Evolutionary conservation across 2,797 vertebrate species (phyloP), one percentile per base, ranked within the genome.

Genomic region (Triplophysa yarkandensis): DNA sequence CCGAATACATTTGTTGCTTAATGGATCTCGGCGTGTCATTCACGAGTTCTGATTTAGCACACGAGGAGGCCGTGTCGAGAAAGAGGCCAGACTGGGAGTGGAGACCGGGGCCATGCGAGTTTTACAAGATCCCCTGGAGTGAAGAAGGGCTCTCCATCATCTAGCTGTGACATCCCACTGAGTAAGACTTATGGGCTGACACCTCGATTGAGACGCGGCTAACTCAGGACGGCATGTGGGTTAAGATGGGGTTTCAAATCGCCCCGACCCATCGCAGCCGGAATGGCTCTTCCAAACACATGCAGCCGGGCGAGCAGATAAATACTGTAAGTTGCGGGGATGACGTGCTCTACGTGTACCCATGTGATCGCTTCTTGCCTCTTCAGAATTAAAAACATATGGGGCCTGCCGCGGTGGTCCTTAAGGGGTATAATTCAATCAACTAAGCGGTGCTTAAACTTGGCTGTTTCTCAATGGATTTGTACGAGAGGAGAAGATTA

Each of bases 311-410:
- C 76, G 78, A 76, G 48, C 81, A 92, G 91, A 93, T 93, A 89
- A 88, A 85, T 89, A 91, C n/a, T n/a, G n/a, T n/a, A n/a, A n/a
- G n/a, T n/a, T 88, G 87, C 78, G 86, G 87, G 84, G 85, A 89
- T 92, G 92, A 94, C 87, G 83, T 83, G 86, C 91, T 88, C 88
- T 86, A 80, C 81, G 84, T 91, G 90, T 92, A 93, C 90, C 92
- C 89, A 89, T 93, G 90, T 89, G 91, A 94, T 92, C 39, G 91
- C 91, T 92, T 88, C 90, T 91, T 93, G 93, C 92, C 93, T 94
- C 89, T 81, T 86, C 86, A 89, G 93, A 96, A 95, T 95, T 93
- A 93, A 90, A 95, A 96, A 91, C 92, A 91, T 92, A 95, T 96
- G 95, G 92, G n/a, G 85, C 84, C 88, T 82, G 84, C 82, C 91